Conservation (phyloP, 2,888 invertebrate genomes). For the Sturmia bella region DNA sequence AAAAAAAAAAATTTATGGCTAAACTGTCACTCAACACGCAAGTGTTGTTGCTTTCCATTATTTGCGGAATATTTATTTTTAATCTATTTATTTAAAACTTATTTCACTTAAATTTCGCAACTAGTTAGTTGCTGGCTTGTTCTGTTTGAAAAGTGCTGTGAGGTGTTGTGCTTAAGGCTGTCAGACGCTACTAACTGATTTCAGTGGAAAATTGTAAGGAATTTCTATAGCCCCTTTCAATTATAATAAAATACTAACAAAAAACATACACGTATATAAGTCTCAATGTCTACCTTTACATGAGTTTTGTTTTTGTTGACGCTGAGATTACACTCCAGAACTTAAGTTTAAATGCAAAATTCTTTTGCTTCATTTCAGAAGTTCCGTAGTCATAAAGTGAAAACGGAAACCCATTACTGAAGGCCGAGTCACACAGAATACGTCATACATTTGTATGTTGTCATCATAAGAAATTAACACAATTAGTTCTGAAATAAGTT, state of each 20-base stretch:
- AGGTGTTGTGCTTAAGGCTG: constrained; percentile 59
- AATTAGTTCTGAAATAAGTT: too few species aligned
- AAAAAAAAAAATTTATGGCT: constrained; percentile 20
- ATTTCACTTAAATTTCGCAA: background rate
- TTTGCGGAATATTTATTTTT: constrained; percentile 9
- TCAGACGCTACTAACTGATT: constrained; percentile 64
- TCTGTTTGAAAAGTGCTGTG: constrained; percentile 26
- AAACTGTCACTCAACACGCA: constrained; percentile 45
- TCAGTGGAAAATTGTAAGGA: constrained; percentile 50
- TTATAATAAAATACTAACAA: constrained; percentile 62
- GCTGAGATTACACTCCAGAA: constrained; percentile 6
- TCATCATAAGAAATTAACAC: too few species aligned
- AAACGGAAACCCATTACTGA: too few species aligned
- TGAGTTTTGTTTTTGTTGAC: constrained; percentile 7
- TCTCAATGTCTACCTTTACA: constrained; percentile 48
- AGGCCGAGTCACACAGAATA: too few species aligned
- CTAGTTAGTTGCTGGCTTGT: background rate
- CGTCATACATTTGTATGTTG: too few species aligned
- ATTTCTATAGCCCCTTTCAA: constrained; percentile 60
- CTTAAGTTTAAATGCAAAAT: background rate
- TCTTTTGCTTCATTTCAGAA: background rate
- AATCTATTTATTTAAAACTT: constrained; percentile 9
- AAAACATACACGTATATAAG: constrained; percentile 42
- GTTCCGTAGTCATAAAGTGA: too few species aligned
- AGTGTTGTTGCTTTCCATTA: background rate